These are phyloP conservation scores for Telmatochromis bifrenatus DNA, from an alignment of 2,113 vertebrate genomes.

Conservation along the genomic window DNA sequence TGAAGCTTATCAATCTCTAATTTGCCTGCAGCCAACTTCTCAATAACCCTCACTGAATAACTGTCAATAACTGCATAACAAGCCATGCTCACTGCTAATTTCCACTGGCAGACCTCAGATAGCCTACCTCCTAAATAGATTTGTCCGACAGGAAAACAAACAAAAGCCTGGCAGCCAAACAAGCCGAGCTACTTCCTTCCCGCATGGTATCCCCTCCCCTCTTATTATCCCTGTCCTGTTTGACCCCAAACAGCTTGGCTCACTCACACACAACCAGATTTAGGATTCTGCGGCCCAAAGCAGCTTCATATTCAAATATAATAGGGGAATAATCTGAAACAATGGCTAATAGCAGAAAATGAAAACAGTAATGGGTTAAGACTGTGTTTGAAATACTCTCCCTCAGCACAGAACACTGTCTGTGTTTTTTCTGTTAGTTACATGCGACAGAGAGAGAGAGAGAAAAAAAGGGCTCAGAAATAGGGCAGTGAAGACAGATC, in stretches of 20 bases:
- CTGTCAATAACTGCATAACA: conserved; percentile 23
- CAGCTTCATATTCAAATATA: background rate
- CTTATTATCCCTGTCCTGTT: conserved; percentile 47
- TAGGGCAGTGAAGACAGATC: conserved; percentile 53
- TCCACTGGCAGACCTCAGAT: conserved; percentile 16
- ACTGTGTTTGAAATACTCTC: background rate
- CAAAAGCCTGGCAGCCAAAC: conserved; percentile 59
- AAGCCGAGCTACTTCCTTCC: conserved; percentile 59
- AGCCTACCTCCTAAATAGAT: conserved; percentile 45
- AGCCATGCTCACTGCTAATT: conserved; percentile 13
- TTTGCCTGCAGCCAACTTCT: background rate
- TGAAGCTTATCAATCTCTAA: conserved; percentile 5
- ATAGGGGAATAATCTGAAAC: background rate
- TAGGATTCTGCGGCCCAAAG: background rate
- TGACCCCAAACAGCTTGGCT: conserved; percentile 41
- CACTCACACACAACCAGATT: background rate
- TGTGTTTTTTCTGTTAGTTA: background rate
- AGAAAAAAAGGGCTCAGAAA: conserved; percentile 2
- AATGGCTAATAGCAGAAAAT: background rate
- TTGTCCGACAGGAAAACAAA: conserved; percentile 62
- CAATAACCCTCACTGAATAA: conserved; percentile 12
- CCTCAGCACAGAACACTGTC: background rate
- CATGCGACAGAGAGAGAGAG: background rate
- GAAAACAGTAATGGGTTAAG: background rate
- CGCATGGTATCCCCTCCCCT: conserved; percentile 36